Base-by-base conservation (phyloP, 2,797 vertebrate genomes). In the Brachymystax lenok region DNA sequence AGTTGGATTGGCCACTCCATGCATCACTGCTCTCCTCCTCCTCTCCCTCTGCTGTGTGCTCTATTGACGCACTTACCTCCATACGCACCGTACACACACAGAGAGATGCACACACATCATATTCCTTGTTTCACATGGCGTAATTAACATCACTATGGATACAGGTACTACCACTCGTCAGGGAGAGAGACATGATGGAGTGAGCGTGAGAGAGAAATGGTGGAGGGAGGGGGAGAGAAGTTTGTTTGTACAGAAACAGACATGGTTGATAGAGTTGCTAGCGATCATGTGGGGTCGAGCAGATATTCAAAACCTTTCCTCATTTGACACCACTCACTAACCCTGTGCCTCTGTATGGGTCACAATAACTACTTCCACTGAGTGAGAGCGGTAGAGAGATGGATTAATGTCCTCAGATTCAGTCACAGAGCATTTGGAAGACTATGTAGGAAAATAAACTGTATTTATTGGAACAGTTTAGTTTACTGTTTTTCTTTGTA, bases 41-140 rank as follows among this genome's bases (percentile, higher is more conserved):
- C 40, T 46, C 40, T 46, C 40, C 40, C 40, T 46, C 40, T 46
- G 10, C 10, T 12, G 40, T 12, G 40, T 46, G 10, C 10, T 46
- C 40, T 46, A 84, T 79, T 73, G 87, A 83, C 75, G 80, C 85
- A 82, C 84, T 81, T 78, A 77, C 75, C 76, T 79, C 61, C 46
- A 79, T 69, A 40, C 7, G 35, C 35, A 40, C 35, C 35, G 35
- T 40, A 40, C 35, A 46, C 40, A 46, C 10, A 46, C 40, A 46
- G 2, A 46, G 6, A 40, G 40, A 46, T 2, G 10, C 40, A 46
- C 40, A 13, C 40, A 46, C 71, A 77, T 73, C 80, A 77, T 61
- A 66, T 4, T 79, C 33, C 19, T 40, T 10, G 6, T 69, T 69
- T 69, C 68, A 46, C 68, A 35, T 19, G 7, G 17, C 24, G 19